Percentiles rank a stretch among this genome's conserved stretches.
phyloP scores from a whole-genome alignment of 2,888 invertebrate species.

The Drosophila fungiperda region DNA sequence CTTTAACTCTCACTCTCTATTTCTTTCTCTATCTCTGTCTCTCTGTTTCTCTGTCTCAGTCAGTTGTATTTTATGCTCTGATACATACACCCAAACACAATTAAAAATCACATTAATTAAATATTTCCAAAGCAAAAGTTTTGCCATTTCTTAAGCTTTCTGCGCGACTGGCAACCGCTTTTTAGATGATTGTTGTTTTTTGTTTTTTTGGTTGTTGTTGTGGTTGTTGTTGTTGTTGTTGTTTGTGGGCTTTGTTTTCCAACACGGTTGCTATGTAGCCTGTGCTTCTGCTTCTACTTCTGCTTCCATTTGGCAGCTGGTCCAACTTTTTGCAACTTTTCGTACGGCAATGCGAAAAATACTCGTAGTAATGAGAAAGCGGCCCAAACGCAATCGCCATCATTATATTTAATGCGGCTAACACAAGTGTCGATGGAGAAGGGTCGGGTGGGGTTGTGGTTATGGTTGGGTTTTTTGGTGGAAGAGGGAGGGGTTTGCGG shows the following conservation, averaged over 20 bases:
- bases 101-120: constrained; percentile 82
- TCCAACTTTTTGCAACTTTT: constrained; percentile 75
- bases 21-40: neutral
- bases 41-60: neutral
- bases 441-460: neutral
- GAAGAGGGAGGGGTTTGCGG: neutral
- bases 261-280: constrained; percentile 30
- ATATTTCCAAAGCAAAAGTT: constrained; percentile 80
- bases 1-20: neutral
- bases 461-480: neutral
- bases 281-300: neutral
- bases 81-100: constrained; percentile 60
- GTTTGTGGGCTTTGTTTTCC: constrained; percentile 63
- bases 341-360: constrained; percentile 76
- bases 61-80: neutral
- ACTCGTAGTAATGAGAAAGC: constrained; percentile 67
- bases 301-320: constrained; percentile 18
- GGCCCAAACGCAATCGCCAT: constrained; percentile 68
- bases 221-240: constrained; percentile 10
- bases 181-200: neutral
- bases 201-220: constrained; percentile 8
- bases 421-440: constrained; percentile 45
- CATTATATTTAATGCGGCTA: constrained; percentile 81
- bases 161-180: constrained; percentile 53
- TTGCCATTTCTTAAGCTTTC: constrained; percentile 75